A percentile compares a stretch with the other conserved stretches of the same genome.
These are phyloP conservation scores for Anthoscopus minutus DNA, from an alignment of 2,113 vertebrate species.

Conservation along the genomic window DNA sequence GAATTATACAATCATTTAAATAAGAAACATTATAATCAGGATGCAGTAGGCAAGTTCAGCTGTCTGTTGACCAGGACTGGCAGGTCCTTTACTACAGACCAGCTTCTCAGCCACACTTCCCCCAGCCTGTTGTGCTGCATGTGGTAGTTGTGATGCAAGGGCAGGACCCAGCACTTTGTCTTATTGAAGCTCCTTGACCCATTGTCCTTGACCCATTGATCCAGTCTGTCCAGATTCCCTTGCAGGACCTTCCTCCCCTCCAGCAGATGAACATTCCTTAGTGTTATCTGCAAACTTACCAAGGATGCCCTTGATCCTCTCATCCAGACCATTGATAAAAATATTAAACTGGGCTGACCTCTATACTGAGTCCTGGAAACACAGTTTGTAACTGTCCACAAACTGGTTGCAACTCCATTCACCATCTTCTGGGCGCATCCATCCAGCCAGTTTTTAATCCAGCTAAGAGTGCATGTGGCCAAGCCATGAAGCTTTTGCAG, in stretches of 20 bases:
- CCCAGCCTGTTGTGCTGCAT: not conserved
- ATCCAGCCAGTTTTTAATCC: not conserved
- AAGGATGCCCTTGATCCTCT: accelerated
- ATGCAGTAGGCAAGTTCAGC: not conserved
- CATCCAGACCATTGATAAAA: not conserved
- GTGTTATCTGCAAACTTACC: not conserved
- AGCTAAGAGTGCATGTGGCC: not conserved
- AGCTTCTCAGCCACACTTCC: not conserved
- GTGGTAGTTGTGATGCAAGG: accelerated
- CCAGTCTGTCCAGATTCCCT: not conserved
- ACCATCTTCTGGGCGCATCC: not conserved
- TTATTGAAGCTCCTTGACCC: accelerated
- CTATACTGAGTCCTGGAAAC: not conserved
- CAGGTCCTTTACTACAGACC: not conserved
- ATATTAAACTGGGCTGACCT: not conserved
- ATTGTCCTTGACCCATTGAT: not conserved
- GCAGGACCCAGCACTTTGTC: not conserved
- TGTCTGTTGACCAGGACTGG: not conserved
- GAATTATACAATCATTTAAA: not conserved
- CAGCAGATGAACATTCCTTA: not conserved
- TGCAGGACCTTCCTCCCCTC: not conserved
- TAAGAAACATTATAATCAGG: not conserved
- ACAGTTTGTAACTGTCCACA: not conserved
- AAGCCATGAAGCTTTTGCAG: not conserved
- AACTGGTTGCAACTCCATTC: not conserved